phyloP scores from a whole-genome alignment of 2,888 invertebrate genomes.

The Hirtodrosophila histrioides region DNA sequence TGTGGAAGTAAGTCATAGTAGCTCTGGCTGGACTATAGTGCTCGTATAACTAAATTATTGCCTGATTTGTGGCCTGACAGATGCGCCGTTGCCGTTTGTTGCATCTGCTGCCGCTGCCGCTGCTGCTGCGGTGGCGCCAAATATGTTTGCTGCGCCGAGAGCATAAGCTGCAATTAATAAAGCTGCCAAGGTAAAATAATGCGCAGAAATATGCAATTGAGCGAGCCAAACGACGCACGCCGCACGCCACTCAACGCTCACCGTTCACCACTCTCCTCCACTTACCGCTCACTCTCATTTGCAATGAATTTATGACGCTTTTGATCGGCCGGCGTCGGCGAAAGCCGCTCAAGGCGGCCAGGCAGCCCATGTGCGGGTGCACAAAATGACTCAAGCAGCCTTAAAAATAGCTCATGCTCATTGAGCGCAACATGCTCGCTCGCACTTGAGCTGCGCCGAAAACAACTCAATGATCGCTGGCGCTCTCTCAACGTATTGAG shows the following conservation, averaged over 20 bases:
- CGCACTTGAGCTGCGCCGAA: background rate
- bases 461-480: constrained; percentile 25
- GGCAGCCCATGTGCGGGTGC: constrained; percentile 36
- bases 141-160: constrained; percentile 36
- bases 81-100: constrained; percentile 48
- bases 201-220: constrained; percentile 58
- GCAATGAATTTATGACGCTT: constrained; percentile 62
- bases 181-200: constrained; percentile 72
- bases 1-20: constrained; percentile 53
- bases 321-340: constrained; percentile 54
- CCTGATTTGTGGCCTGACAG: constrained; percentile 62
- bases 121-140: constrained; percentile 56
- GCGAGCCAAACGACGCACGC: constrained; percentile 13
- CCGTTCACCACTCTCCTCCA: background rate
- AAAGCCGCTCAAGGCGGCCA: constrained; percentile 26
- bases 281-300: constrained; percentile 32
- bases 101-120: constrained; percentile 30
- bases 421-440: constrained; percentile 25
- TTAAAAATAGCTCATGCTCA: constrained; percentile 22
- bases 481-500: constrained; percentile 20
- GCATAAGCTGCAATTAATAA: constrained; percentile 59
- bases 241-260: background rate
- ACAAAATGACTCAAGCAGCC: constrained; percentile 40
- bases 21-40: constrained; percentile 23
- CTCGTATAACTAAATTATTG: constrained; percentile 58